Evolutionary conservation across 2,888 invertebrate genomes (phyloP), one percentile per base, ranked within the genome.

Genomic region (Heliconius aoede): DNA sequence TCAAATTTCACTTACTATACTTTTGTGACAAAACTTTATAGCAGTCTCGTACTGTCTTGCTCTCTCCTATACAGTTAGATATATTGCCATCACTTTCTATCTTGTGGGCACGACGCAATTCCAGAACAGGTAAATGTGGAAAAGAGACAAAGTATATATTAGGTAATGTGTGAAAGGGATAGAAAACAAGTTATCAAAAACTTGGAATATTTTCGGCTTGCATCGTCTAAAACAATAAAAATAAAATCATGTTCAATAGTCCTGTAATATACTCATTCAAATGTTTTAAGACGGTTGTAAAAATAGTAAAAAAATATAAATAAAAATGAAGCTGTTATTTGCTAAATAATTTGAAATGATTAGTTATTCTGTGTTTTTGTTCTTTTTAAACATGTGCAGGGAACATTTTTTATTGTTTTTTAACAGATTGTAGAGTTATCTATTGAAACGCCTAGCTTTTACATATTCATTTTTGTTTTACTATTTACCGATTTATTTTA

Each of bases 11-110:
- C 76, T 76, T 40, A 58, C 30, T 51, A 67, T 71, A 58, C 64
- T 72, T 78, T 71, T 78, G 46, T 76, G 76, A 73, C 78, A 67
- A 74, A 73, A 72, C 73, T 73, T 62, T n/a, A 58, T 26, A 46
- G 60, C 26, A 30, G 51, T 40, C 36, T 55, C n/a, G 40, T 36
- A 4, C 30, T 58, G 13, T 78, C 73, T 64, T 67, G 7, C 62
- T 79, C 72, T 3, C 30, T 67, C 68, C 8, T n/a, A 30, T 51
- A 32, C 28, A 24, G 60, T 26, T 64, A 13, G 51, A 30, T 40
- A 58, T 79, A 67, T 67, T 24, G 46, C 68, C 64, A 18, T 62
- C 78, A 62, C 61, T 26, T 21, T 78, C 68, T 30, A 15, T 61
- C 51, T 28, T 30, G 21, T 32, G 55, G 68, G 32, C 46, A 32